phyloP scores from a whole-genome alignment of 2,888 invertebrate genomes.

The Folsomia manolachei region DNA sequence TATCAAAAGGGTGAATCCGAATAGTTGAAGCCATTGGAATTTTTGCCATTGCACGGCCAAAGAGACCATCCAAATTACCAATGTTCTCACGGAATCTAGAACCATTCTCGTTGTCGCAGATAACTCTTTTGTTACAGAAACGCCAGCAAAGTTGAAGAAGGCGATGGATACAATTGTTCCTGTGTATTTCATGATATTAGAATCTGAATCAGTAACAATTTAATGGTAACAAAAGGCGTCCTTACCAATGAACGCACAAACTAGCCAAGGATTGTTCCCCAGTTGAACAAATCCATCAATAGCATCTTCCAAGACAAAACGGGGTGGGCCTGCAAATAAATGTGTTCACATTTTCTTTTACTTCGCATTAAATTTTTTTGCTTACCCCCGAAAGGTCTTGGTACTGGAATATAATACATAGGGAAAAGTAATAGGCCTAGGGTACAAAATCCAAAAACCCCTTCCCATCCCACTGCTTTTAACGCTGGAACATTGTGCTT shows the following conservation, averaged over 20 bases:
- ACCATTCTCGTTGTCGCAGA: slow-evolving; percentile 84
- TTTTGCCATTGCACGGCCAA: slow-evolving; percentile 72
- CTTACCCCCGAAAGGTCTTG: slow-evolving; percentile 72
- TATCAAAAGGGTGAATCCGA: slow-evolving; percentile 76
- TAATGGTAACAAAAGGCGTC: too few species aligned
- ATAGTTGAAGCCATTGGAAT: slow-evolving; percentile 74
- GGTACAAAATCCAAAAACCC: slow-evolving; percentile 68
- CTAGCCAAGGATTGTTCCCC: slow-evolving; percentile 62
- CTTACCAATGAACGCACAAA: slow-evolving; percentile 66
- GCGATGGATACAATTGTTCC: slow-evolving; percentile 83
- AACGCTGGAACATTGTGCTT: slow-evolving; percentile 79
- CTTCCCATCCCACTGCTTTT: slow-evolving; percentile 93
- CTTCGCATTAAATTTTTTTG: slow-evolving; percentile 58
- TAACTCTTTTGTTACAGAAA: slow-evolving; percentile 88
- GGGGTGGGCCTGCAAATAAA: slow-evolving; percentile 55
- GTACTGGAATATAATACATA: slow-evolving; percentile 76
- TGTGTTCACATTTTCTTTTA: background rate
- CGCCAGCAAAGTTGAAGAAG: slow-evolving; percentile 88
- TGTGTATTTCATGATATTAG: too few species aligned
- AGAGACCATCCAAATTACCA: slow-evolving; percentile 85
- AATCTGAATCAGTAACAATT: too few species aligned
- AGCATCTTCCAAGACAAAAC: slow-evolving; percentile 76
- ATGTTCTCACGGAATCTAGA: slow-evolving; percentile 79
- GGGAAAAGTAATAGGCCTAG: slow-evolving; percentile 67
- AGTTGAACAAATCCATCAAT: slow-evolving; percentile 83